These are phyloP conservation scores for Cheilosia scutellata DNA, from an alignment of 2,888 invertebrate genomes.

Conservation along the genomic window DNA sequence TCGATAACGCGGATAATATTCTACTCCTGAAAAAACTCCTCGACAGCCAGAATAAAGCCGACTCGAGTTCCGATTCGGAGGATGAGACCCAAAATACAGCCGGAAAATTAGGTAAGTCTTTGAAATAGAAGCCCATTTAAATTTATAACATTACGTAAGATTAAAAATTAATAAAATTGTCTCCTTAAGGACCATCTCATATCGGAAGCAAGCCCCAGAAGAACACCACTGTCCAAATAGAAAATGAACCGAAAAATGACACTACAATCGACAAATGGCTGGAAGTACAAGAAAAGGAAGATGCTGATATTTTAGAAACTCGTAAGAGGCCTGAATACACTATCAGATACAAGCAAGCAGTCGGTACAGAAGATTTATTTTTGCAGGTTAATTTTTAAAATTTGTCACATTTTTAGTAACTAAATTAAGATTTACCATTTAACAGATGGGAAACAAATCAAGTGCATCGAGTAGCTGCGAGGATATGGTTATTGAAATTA, in stretches of 20 bases:
- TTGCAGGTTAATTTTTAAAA: slow-evolving; percentile 87
- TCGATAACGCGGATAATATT: slow-evolving; percentile 81
- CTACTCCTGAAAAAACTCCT: slow-evolving; percentile 80
- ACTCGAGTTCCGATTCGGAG: slow-evolving; percentile 81
- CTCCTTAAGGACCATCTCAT: slow-evolving; percentile 84
- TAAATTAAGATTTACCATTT: background rate
- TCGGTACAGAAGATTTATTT: slow-evolving; percentile 93
- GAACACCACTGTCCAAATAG: background rate
- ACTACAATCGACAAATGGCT: slow-evolving; percentile 82
- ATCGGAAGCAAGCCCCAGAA: slow-evolving; percentile 80
- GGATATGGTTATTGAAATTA: slow-evolving; percentile 91
- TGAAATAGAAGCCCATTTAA: background rate
- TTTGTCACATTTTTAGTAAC: background rate
- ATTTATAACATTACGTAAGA: background rate
- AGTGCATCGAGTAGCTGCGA: slow-evolving; percentile 93
- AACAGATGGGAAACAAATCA: slow-evolving; percentile 92
- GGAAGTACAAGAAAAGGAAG: slow-evolving; percentile 85
- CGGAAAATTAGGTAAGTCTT: slow-evolving; percentile 78
- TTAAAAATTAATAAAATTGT: background rate
- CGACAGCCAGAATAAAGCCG: slow-evolving; percentile 77
- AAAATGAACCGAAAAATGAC: slow-evolving; percentile 45
- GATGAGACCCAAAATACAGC: slow-evolving; percentile 77
- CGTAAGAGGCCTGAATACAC: slow-evolving; percentile 90
- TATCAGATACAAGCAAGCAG: slow-evolving; percentile 93
- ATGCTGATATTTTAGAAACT: slow-evolving; percentile 86